Conservation (phyloP, 2,797 vertebrate genomes). For the Hemitrygon akajei region DNA sequence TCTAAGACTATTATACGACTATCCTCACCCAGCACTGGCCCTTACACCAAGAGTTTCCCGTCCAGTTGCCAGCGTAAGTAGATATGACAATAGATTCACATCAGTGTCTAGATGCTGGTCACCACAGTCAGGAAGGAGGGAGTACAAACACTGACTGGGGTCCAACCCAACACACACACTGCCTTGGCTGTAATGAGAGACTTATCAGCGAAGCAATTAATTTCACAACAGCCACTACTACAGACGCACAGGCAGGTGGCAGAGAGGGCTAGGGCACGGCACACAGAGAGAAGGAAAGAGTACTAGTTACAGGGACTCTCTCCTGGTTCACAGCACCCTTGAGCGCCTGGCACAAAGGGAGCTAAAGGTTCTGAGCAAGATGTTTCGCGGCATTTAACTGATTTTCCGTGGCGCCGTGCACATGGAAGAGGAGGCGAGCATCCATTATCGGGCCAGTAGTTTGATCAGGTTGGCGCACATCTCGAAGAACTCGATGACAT, state of each 20-base stretch:
- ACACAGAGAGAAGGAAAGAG: neutral
- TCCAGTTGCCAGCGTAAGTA: too few species aligned
- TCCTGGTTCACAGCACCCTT: neutral
- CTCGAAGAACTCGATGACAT: conserved; percentile 98
- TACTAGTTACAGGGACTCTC: neutral
- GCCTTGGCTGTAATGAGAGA: neutral
- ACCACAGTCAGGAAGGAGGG: neutral
- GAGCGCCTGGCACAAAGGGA: neutral
- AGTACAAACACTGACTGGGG: neutral
- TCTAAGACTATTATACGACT: neutral
- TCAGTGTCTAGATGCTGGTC: neutral
- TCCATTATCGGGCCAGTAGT: conserved; percentile 87
- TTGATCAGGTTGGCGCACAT: conserved; percentile 99
- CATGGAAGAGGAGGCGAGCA: neutral
- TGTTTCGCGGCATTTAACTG: neutral
- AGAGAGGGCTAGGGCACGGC: too few species aligned
- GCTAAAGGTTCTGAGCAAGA: neutral
- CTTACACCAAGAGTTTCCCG: neutral
- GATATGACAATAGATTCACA: too few species aligned
- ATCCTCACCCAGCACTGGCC: too few species aligned
- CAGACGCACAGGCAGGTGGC: neutral
- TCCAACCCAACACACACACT: neutral
- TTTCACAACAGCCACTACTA: neutral
- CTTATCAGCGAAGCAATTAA: neutral
- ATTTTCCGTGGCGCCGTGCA: neutral